Conservation (phyloP, 2,888 invertebrate genomes). For the Lithophane ornitopus region DNA sequence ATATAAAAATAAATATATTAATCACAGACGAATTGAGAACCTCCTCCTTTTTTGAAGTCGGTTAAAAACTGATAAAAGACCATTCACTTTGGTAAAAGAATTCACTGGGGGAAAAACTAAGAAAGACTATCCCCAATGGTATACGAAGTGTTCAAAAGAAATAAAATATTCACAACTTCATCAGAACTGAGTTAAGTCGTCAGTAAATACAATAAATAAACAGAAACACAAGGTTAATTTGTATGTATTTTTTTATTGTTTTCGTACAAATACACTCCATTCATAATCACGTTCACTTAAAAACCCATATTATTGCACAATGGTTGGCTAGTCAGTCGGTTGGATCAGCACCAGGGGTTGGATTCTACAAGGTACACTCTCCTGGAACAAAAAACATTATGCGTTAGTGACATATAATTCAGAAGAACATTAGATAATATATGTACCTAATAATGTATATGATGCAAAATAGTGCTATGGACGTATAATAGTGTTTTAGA, state of each 20-base stretch:
- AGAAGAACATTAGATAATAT: not conserved
- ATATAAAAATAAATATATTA: not conserved
- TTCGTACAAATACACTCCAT: slow-evolving; percentile 55
- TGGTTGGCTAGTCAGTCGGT: slow-evolving; percentile 57
- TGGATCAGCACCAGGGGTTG: slow-evolving; percentile 63
- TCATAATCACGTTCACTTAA: slow-evolving; percentile 53
- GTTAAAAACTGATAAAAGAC: not conserved
- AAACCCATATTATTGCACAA: slow-evolving; percentile 54
- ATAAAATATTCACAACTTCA: slow-evolving; percentile 1
- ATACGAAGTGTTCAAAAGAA: not conserved
- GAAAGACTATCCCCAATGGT: too few species aligned
- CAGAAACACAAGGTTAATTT: slow-evolving; percentile 18
- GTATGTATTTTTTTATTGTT: slow-evolving; percentile 48
- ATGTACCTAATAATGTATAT: too few species aligned
- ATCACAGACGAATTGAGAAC: not conserved
- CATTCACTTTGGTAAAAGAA: not conserved
- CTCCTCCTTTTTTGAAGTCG: not conserved
- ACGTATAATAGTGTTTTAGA: not conserved
- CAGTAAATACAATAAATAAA: slow-evolving; percentile 4
- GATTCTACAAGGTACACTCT: slow-evolving; percentile 45
- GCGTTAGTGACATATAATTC: not conserved
- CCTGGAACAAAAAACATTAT: slow-evolving; percentile 55
- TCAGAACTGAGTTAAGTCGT: not conserved
- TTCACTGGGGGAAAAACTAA: not conserved
- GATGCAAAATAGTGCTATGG: not conserved